phyloP scores from a whole-genome alignment of 2,113 vertebrate genomes.

The Dissostichus mawsoni region DNA sequence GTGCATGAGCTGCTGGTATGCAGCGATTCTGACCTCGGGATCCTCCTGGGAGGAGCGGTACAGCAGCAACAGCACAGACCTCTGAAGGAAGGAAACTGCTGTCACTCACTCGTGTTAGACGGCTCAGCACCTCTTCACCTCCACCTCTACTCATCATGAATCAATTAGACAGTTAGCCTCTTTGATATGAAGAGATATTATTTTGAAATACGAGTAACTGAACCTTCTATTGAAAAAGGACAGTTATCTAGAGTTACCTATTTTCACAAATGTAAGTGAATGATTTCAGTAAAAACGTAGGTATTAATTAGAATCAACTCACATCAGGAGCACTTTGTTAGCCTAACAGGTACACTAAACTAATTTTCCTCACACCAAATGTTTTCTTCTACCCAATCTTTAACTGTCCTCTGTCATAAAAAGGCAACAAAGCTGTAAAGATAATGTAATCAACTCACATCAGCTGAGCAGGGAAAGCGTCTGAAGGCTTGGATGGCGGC shows the following conservation, averaged over 20 bases:
- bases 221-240: background rate
- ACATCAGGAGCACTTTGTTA: no score
- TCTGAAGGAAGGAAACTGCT: slow-evolving; percentile 79
- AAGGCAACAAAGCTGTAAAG: no score
- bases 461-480: slow-evolving; percentile 85
- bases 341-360: no score
- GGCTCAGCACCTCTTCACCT: slow-evolving; percentile 53
- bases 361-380: no score
- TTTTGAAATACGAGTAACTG: background rate
- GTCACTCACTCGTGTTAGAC: slow-evolving; percentile 62
- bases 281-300: no score
- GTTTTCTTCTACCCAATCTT: no score
- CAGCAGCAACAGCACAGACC: slow-evolving; percentile 81
- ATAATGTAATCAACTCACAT: slow-evolving; percentile 77
- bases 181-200: background rate
- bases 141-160: slow-evolving; percentile 42
- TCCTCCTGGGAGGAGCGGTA: slow-evolving; percentile 85
- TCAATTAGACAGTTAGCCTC: slow-evolving; percentile 36
- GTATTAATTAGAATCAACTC: no score
- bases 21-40: slow-evolving; percentile 88
- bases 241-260: background rate
- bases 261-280: background rate
- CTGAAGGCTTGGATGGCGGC: slow-evolving; percentile 88
- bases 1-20: slow-evolving; percentile 89
- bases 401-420: no score